These are phyloP conservation scores for Megaceryle torquata DNA, from an alignment of 2,113 vertebrate genomes.

Conservation along the genomic window DNA sequence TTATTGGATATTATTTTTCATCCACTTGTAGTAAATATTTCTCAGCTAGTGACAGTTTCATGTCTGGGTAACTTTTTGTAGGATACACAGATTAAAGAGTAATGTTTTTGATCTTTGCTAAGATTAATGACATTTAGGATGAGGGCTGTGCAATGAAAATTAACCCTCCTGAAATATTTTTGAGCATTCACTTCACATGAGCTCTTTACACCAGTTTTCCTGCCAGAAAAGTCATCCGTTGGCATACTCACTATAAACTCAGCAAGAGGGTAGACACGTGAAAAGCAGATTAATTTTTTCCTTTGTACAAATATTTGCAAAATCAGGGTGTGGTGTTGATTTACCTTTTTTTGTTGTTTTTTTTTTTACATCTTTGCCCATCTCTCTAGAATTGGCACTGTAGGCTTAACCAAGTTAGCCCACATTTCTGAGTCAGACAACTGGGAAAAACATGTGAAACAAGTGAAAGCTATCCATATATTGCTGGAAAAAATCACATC, in stretches of 20 bases:
- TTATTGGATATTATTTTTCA: conserved; percentile 33
- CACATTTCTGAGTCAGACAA: background rate
- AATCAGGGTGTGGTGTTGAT: background rate
- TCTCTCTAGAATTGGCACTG: background rate
- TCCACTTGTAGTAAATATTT: conserved; percentile 38
- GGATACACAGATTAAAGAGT: background rate
- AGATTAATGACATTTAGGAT: background rate
- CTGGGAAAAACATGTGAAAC: conserved; percentile 44
- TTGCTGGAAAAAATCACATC: conserved; percentile 38
- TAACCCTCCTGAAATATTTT: background rate
- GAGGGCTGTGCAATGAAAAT: background rate
- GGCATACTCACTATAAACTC: background rate
- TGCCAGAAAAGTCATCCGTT: background rate
- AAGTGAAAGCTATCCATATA: conserved; percentile 8
- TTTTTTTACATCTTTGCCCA: background rate
- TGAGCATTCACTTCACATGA: background rate
- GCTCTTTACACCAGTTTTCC: background rate
- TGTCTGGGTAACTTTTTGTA: conserved; percentile 19
- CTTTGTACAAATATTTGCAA: conserved; percentile 15
- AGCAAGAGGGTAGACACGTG: background rate
- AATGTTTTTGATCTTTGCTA: conserved; percentile 5
- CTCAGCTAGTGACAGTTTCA: conserved; percentile 6
- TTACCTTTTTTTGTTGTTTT: background rate
- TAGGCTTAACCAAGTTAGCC: background rate
- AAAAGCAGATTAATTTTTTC: background rate